A percentile compares a stretch with the other conserved stretches of the same genome.
These are phyloP conservation scores for Platorchestia sp. DNA, from an alignment of 1,140 invertebrate genomes.

Conservation along the genomic window DNA sequence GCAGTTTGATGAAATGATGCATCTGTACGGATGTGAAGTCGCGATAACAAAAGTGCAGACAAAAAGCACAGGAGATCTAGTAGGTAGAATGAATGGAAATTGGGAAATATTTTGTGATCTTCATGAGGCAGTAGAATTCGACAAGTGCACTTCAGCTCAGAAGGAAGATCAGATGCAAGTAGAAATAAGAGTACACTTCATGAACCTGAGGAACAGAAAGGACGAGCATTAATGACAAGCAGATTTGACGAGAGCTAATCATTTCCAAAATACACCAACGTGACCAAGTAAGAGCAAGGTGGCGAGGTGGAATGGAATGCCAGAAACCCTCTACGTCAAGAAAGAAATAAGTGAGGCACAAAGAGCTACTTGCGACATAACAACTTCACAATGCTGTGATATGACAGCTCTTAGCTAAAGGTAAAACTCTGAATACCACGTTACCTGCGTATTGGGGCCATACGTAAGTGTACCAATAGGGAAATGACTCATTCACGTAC, in stretches of 20 bases:
- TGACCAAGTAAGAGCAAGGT: neutral
- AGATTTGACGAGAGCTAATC: neutral
- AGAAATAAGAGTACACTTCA: slow-evolving; percentile 3
- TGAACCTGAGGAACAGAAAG: neutral
- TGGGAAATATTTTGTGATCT: neutral
- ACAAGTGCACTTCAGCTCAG: neutral
- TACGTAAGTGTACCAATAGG: too few relatives aligned
- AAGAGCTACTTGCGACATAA: neutral
- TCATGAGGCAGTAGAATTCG: neutral
- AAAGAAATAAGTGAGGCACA: neutral
- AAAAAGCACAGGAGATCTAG: neutral
- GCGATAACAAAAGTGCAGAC: neutral
- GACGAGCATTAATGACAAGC: neutral
- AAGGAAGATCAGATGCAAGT: slow-evolving; percentile 7
- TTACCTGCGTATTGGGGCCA: too few relatives aligned
- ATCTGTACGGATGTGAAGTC: neutral
- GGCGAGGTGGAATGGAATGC: neutral
- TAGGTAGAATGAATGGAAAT: neutral
- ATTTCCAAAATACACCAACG: neutral
- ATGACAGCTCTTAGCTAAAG: neutral
- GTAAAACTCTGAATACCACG: too few relatives aligned
- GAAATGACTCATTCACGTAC: too few relatives aligned
- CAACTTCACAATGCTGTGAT: neutral
- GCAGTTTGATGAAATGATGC: neutral
- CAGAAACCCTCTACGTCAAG: too few relatives aligned